Conservation (phyloP, 2,797 vertebrate genomes). For the Erithacus rubecula region DNA sequence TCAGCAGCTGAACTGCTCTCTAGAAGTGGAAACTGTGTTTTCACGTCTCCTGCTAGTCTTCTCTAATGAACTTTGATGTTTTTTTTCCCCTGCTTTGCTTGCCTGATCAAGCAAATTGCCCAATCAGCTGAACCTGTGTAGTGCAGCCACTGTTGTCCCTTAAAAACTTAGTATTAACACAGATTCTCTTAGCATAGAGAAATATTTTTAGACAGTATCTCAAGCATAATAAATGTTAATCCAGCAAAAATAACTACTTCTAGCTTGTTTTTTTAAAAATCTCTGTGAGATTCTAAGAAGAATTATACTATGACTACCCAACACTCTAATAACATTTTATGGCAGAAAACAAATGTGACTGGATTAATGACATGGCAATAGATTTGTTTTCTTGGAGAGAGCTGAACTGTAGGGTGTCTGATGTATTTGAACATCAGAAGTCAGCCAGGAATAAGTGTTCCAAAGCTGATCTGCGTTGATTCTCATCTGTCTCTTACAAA, state of each 20-base stretch:
- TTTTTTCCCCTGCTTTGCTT: rapidly evolving
- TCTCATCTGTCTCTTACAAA: rapidly evolving
- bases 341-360: not conserved
- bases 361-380: not conserved
- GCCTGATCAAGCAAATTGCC: not conserved
- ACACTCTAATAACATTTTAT: not conserved
- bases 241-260: not conserved
- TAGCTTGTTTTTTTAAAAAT: not conserved
- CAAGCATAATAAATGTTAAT: not conserved
- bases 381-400: not conserved
- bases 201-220: not conserved
- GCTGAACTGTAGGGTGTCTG: rapidly evolving
- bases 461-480: not conserved
- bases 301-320: not conserved
- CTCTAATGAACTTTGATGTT: rapidly evolving
- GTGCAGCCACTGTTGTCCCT: not conserved
- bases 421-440: not conserved
- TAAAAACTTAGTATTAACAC: not conserved
- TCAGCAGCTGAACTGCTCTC: not conserved
- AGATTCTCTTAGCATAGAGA: not conserved
- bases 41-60: not conserved
- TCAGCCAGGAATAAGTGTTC: not conserved
- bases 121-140: not conserved
- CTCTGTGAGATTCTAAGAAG: not conserved
- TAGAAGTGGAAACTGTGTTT: not conserved